Conservation (phyloP, 2,888 invertebrate species). For the Nomada lathburiana region DNA sequence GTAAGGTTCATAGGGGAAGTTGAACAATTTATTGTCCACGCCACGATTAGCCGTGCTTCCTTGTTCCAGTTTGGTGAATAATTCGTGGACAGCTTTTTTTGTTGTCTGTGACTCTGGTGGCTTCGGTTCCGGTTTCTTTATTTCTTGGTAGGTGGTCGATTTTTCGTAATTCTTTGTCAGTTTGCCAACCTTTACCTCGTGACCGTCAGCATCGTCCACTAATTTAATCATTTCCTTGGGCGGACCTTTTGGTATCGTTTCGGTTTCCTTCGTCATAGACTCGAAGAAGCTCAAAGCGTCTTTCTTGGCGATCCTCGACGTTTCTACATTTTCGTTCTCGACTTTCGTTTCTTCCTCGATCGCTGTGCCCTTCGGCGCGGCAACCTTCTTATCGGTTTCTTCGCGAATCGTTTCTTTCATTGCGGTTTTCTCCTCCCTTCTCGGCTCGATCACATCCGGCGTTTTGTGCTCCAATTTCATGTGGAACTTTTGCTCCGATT, state of each 20-base stretch:
- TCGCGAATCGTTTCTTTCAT: constrained; percentile 66
- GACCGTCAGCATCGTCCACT: constrained; percentile 77
- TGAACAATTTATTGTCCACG: constrained; percentile 80
- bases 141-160: constrained; percentile 79
- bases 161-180: constrained; percentile 82
- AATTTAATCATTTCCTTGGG: constrained; percentile 82
- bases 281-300: constrained; percentile 89
- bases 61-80: constrained; percentile 80
- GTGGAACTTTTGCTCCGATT: constrained; percentile 83
- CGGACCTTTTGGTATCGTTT: constrained; percentile 79
- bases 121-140: constrained; percentile 72
- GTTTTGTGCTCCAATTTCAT: constrained; percentile 83
- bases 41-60: constrained; percentile 72
- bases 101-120: constrained; percentile 71
- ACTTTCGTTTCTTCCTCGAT: constrained; percentile 70
- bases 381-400: constrained; percentile 53
- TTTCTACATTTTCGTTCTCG: constrained; percentile 85
- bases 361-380: constrained; percentile 49
- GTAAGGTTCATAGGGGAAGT: constrained; percentile 82
- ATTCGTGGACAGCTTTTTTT: constrained; percentile 79
- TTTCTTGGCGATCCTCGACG: constrained; percentile 87
- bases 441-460: constrained; percentile 75
- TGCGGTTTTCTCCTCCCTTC: constrained; percentile 57
- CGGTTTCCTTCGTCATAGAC: constrained; percentile 86
- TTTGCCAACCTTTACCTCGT: constrained; percentile 81